A percentile compares a stretch with the other conserved stretches of the same genome.
Conservation (phyloP, 1,140 invertebrate species). For the Hetaerina americana region DNA sequence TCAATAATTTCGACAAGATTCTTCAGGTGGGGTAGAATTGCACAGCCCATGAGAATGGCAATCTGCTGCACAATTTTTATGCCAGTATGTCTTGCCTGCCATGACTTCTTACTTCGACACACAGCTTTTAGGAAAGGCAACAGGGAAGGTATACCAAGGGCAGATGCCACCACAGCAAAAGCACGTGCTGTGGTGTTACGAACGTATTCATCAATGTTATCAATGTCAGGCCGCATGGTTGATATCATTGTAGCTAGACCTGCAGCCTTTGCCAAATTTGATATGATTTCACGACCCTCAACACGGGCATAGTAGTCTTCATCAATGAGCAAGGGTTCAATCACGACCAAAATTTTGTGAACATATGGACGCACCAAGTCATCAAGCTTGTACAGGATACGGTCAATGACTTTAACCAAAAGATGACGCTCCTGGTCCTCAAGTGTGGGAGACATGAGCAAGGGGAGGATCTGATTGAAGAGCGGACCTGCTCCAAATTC, state of each 20-base stretch:
- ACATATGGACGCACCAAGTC: conserved; percentile 98
- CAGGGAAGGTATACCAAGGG: conserved; percentile 89
- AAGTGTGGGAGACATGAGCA: conserved; percentile 97
- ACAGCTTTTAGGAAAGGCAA: conserved; percentile 98
- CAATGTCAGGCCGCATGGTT: conserved; percentile 99
- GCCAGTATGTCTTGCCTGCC: conserved; percentile 98
- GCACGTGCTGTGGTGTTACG: conserved; percentile 97
- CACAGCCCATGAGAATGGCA: conserved; percentile 99
- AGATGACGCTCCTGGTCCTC: conserved; percentile 99
- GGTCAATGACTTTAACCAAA: conserved; percentile 98
- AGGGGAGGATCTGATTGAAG: conserved; percentile 96
- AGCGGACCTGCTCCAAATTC: conserved; percentile 97
- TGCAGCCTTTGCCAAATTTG: conserved; percentile 98
- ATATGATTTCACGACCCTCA: conserved; percentile 98
- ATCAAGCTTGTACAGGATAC: conserved; percentile 97
- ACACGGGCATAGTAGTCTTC: conserved; percentile 99
- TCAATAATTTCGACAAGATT: conserved; percentile 99
- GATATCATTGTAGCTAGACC: conserved; percentile 99
- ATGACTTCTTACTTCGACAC: conserved; percentile 97
- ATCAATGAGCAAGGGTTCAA: conserved; percentile 96
- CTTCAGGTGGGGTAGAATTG: conserved; percentile 95
- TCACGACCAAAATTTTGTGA: conserved; percentile 98
- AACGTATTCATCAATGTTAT: conserved; percentile 99
- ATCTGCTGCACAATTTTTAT: conserved; percentile 99
- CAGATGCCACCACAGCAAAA: conserved; percentile 98